Base-by-base conservation (phyloP, 2,113 vertebrate genomes). In the Salvelinus alpinus region DNA sequence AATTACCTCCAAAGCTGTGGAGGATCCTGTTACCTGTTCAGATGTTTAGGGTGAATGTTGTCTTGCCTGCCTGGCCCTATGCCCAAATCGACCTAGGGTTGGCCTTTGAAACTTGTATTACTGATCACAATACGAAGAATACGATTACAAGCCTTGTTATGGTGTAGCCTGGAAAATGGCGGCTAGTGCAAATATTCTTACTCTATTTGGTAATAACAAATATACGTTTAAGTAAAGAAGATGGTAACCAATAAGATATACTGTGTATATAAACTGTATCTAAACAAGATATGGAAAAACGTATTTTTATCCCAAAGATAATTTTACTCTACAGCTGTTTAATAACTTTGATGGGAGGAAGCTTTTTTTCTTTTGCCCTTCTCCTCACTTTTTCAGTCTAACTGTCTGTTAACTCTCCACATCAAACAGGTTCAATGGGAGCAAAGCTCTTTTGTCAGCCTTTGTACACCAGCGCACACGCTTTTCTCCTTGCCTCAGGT, bases 21-120 rank as follows among this genome's bases (percentile, higher is more conserved):
- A 25, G 80, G 86, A 92, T 93, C 83, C 79, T 78, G 84, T 94
- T 93, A 92, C 93, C 81, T 89, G 85, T 91, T 92, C 90, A 93
- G 90, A 91, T 91, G 91, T 91, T 90, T 76, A 83, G 85, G 84
- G 89, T 92, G 83, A 90, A 86, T 89, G 88, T 89, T 90, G 85
- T 82, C 87, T 90, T 87, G 81, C 77, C 82, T 79, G 74, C 77
- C 84, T 87, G 88, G 88, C 86, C 76, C 18, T 24, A 64, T 86
- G 86, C 85, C 87, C 80, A 65, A 34, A 66, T 78, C 78, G 84
- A 83, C 88, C 83, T 75, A 74, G 59, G 68, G 75, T 81, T 70
- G 66, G 51, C 29, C 82, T 85, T 82, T 88, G 66, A 77, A 83
- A 83, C 78, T 81, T 77, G 77, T 68, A 72, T 82, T 82, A 81